phyloP scores from a whole-genome alignment of 1,140 invertebrate species.

The Drosophila nannoptera region DNA sequence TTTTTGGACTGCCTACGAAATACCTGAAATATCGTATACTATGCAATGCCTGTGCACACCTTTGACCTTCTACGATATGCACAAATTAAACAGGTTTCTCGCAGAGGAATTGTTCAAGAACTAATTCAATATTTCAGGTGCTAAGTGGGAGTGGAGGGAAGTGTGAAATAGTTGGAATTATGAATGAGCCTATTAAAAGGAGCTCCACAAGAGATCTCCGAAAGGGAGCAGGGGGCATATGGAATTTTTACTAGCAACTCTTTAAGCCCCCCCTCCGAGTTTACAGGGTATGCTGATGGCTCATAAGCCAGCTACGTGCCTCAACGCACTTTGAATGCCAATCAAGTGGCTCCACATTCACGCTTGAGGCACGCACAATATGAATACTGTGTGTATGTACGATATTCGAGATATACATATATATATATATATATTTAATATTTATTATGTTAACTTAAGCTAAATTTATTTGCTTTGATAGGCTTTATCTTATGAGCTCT shows the following conservation, averaged over 20 bases:
- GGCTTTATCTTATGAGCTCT: background rate
- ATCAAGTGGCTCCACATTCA: background rate
- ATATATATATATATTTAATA: background rate
- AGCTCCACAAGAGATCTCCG: no score
- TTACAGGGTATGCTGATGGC: background rate
- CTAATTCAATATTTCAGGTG: no score
- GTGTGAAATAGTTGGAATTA: no score
- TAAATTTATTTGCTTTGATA: slow-evolving; percentile 1
- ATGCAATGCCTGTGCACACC: no score
- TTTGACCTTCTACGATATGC: background rate
- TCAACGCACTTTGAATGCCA: slow-evolving; percentile 1
- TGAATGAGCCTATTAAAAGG: no score
- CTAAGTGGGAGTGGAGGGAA: no score
- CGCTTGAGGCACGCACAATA: slow-evolving; percentile 2
- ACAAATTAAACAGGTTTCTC: background rate
- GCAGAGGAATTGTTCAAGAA: background rate
- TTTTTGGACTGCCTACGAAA: no score
- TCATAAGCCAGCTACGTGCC: slow-evolving; percentile 8
- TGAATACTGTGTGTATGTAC: no score
- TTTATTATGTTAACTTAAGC: background rate
- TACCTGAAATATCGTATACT: no score
- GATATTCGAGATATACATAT: background rate
- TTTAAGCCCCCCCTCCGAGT: background rate
- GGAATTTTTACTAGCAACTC: no score
- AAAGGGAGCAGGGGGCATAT: no score